Conservation (phyloP, 2,113 vertebrate species). For the Azemiops feae region DNA sequence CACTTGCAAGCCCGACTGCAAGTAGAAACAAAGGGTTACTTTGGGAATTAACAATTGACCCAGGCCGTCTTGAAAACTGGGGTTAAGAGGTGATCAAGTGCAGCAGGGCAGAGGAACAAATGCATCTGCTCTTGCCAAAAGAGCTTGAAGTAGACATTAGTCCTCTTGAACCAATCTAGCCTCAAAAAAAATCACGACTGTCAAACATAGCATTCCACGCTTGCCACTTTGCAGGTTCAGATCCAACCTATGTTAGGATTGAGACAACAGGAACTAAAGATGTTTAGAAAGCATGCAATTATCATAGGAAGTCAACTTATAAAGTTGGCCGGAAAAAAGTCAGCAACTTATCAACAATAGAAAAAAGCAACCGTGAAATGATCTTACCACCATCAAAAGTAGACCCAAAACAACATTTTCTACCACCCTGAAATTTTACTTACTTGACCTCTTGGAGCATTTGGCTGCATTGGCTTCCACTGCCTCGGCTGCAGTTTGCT, state of each 20-base stretch:
- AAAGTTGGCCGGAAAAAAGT: neutral
- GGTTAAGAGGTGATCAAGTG: too few relatives aligned
- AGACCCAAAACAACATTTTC: neutral
- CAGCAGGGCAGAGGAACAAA: neutral
- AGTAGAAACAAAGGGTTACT: neutral
- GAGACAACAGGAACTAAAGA: neutral
- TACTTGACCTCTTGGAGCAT: conserved; percentile 62
- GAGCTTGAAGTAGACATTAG: neutral
- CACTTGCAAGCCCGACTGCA: neutral
- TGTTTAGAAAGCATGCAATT: neutral
- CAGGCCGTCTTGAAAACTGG: neutral
- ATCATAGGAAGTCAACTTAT: neutral
- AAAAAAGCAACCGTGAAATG: neutral
- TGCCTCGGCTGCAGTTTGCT: conserved; percentile 62
- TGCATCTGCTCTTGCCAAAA: neutral
- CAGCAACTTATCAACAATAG: neutral
- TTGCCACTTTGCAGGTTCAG: neutral
- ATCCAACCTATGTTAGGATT: neutral
- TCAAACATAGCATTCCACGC: neutral
- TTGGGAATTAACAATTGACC: neutral
- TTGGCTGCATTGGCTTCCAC: conserved; percentile 45
- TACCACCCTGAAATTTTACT: neutral
- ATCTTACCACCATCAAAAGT: neutral
- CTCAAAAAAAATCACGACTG: neutral
- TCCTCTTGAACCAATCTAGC: neutral